Evolutionary conservation across 2,888 invertebrate species (phyloP), one percentile per base, ranked within the genome.

Genomic region (Folsomia manolachei): DNA sequence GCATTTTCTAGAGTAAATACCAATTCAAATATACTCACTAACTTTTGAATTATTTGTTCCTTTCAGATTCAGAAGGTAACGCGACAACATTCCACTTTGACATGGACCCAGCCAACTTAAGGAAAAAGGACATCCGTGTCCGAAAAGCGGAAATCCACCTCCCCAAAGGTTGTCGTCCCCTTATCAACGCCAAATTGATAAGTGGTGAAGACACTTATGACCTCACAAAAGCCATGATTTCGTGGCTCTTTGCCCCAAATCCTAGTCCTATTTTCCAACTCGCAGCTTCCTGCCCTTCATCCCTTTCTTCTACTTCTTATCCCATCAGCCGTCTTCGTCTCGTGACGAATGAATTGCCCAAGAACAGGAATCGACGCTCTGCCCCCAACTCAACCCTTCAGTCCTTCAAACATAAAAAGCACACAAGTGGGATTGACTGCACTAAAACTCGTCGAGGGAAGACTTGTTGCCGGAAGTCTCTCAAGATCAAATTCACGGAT

Each of bases 401-500:
- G 39, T 73, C 73, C 66, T 74, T 79, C 69, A 72, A 70, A 18
- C 66, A 73, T 68, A 76, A 72, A 19, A 61, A 69, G 62, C 71
- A 72, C 70, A 77, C 51, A 39, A 72, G 74, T n/a, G 75, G 78
- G 9, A 68, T 74, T 51, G 81, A 81, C 63, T 81, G 81, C 70
- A 73, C 72, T 56, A 78, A 78, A 62, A 77, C 74, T 9, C 73
- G 78, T 26, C 77, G 78, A 39, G 81, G 81, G 21, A 80, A 78
- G 60, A 76, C 78, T 9, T 81, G 81, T 62, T 81, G 81, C 62
- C 65, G 81, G 27, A 69, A 75, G 71, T 74, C 78, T n/a, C 74
- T 79, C 39, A 77, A 75, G 67, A 75, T 81, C 64, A 77, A 77
- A 65, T 79, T 81, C 70, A 74, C 78, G 27, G 81, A 81, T 60